These are phyloP conservation scores for Drosophila suboccidentalis DNA, from an alignment of 2,888 invertebrate genomes.

Conservation along the genomic window DNA sequence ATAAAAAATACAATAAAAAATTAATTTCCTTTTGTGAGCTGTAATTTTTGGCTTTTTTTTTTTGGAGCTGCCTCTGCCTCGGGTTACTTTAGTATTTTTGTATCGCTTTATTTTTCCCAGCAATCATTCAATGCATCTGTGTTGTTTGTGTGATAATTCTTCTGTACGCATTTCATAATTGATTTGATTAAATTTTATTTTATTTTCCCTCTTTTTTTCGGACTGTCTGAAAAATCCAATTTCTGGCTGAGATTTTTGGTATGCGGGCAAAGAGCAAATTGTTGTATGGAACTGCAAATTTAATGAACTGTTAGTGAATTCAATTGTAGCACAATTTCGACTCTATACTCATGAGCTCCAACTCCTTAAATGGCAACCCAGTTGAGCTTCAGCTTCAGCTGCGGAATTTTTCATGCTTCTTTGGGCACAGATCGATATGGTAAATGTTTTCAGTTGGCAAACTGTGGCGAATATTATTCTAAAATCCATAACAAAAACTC, in stretches of 20 bases:
- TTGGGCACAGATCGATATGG: constrained; percentile 22
- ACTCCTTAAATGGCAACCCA: constrained; percentile 6
- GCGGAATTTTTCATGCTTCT: constrained; percentile 8
- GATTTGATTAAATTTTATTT: constrained; percentile 51
- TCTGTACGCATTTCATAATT: constrained; percentile 38
- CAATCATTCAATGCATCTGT: constrained; percentile 16
- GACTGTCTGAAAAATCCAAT: constrained; percentile 4
- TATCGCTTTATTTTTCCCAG: constrained; percentile 23
- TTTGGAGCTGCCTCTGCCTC: constrained; percentile 19
- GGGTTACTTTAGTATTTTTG: constrained; percentile 3
- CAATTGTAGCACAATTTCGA: constrained; percentile 5
- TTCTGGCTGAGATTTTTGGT: constrained; percentile 9
- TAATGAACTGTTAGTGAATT: constrained; percentile 9
- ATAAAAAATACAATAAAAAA: constrained; percentile 48
- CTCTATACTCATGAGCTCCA: not conserved
- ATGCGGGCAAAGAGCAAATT: constrained; percentile 29
- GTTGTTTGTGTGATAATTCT: constrained; percentile 17
- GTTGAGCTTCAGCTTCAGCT: constrained; percentile 1
- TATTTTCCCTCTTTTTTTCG: constrained; percentile 1
- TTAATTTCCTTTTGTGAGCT: constrained; percentile 49
- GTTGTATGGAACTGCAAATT: constrained; percentile 17
- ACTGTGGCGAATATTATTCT: constrained; percentile 35
- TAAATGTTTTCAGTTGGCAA: constrained; percentile 10
- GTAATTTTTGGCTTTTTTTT: constrained; percentile 9
- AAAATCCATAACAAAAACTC: constrained; percentile 31